A percentile compares a stretch with the other conserved stretches of the same genome.
Evolutionary conservation across 64 coral and sea anemone species (phyloP).

Genomic region (Orbicella faveolata): DNA sequence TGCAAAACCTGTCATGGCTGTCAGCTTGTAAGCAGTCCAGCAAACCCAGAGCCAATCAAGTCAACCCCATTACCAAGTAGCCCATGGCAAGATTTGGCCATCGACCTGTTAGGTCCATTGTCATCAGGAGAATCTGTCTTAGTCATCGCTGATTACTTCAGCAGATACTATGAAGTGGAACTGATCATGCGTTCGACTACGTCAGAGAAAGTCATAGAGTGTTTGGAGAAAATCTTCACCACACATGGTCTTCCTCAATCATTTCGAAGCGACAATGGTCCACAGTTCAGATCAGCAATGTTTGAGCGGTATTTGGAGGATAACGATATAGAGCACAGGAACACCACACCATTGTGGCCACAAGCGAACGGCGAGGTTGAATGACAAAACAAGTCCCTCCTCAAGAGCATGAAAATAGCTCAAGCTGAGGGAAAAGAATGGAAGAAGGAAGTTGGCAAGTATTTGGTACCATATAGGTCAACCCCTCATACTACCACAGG

Average conservation of each 20-base stretch:
- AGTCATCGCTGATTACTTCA: not conserved
- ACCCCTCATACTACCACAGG: too few relatives aligned
- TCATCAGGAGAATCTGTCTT: not conserved
- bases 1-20: constrained; percentile 34
- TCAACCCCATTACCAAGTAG: not conserved
- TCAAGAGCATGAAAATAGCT: constrained; percentile 17
- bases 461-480: not conserved
- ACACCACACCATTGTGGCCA: constrained; percentile 23
- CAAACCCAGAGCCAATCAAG: constrained; percentile 5
- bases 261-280: constrained; percentile 17
- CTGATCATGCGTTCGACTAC: not conserved
- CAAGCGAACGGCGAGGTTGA: constrained; percentile 28
- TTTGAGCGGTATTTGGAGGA: constrained; percentile 10
- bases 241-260: constrained; percentile 15
- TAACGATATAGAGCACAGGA: constrained; percentile 22
- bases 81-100: constrained; percentile 16
- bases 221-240: constrained; percentile 12
- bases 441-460: not conserved
- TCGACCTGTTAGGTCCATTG: not conserved
- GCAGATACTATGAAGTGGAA: not conserved
- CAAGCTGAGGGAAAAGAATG: not conserved
- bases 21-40: constrained; percentile 19
- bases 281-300: not conserved
- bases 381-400: constrained; percentile 1
- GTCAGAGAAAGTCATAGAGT: not conserved